phyloP scores from a whole-genome alignment of 2,113 vertebrate genomes.

The Eulemur macaco region DNA sequence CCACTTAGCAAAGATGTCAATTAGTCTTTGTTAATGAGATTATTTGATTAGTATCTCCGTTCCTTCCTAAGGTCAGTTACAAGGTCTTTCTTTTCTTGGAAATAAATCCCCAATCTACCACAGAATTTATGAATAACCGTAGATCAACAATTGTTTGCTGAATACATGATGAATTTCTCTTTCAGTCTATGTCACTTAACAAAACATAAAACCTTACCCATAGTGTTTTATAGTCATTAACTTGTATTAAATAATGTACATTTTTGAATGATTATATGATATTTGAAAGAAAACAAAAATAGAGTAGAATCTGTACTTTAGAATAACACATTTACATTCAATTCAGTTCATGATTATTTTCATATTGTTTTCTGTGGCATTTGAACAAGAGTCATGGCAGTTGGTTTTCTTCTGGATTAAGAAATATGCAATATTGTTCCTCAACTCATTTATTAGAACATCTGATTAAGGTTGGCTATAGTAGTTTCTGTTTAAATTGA shows the following conservation, averaged over 20 bases:
- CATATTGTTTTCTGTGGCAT: neutral
- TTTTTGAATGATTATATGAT: neutral
- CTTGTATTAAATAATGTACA: neutral
- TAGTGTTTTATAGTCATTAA: neutral
- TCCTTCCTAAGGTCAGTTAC: neutral
- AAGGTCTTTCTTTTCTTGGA: neutral
- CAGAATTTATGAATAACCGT: neutral
- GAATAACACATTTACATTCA: neutral
- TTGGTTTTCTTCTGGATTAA: constrained; percentile 51
- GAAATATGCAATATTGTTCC: neutral
- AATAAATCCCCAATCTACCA: neutral
- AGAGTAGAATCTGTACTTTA: neutral
- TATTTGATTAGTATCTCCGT: neutral
- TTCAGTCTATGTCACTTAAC: neutral
- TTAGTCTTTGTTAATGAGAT: neutral
- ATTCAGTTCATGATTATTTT: constrained; percentile 8
- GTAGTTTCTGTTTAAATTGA: constrained; percentile 47
- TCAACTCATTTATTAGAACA: constrained; percentile 44
- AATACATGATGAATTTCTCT: neutral
- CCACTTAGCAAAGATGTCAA: neutral
- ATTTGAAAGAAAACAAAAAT: constrained; percentile 25
- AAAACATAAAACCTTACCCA: neutral
- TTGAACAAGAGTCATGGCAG: constrained; percentile 35
- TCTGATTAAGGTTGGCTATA: constrained; percentile 39
- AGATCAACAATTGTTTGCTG: neutral